Conservation (phyloP, 2,888 invertebrate genomes). For the Eubasilissa splendida region DNA sequence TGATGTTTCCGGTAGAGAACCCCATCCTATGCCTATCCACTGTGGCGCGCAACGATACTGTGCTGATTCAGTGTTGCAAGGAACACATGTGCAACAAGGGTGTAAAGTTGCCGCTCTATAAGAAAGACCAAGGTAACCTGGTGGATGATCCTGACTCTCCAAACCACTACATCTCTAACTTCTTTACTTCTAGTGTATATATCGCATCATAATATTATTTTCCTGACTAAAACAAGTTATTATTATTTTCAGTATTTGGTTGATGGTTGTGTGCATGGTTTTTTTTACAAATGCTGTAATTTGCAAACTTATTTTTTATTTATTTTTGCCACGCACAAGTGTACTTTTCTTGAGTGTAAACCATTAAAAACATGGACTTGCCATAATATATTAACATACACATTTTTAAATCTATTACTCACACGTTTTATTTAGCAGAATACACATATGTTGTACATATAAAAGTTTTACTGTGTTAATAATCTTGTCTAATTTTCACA, state of each 20-base stretch:
- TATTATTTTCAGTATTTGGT: conserved; percentile 46
- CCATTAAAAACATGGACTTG: too few species aligned
- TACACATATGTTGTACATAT: too few species aligned
- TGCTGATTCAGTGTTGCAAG: conserved; percentile 88
- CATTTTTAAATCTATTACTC: too few species aligned
- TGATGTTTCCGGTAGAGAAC: conserved; percentile 84
- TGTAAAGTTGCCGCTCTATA: conserved; percentile 78
- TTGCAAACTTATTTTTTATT: conserved; percentile 3
- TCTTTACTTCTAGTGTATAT: background rate
- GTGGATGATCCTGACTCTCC: conserved; percentile 66
- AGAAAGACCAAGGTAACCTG: conserved; percentile 73
- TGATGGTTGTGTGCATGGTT: conserved; percentile 27
- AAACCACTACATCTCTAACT: conserved; percentile 4
- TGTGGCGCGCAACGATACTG: conserved; percentile 81
- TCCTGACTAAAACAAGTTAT: background rate
- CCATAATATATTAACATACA: too few species aligned
- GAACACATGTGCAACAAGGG: conserved; percentile 84
- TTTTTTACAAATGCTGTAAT: conserved; percentile 19
- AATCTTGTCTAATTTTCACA: too few species aligned
- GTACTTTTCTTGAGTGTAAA: too few species aligned
- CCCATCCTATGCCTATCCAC: conserved; percentile 87
- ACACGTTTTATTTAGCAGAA: too few species aligned
- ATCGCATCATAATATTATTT: background rate
- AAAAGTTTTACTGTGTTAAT: too few species aligned
- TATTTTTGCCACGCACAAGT: conserved; percentile 11